Evolutionary conservation across 1,140 invertebrate genomes (phyloP), one percentile per base, ranked within the genome.

Genomic region (Temnothorax nylanderi): DNA sequence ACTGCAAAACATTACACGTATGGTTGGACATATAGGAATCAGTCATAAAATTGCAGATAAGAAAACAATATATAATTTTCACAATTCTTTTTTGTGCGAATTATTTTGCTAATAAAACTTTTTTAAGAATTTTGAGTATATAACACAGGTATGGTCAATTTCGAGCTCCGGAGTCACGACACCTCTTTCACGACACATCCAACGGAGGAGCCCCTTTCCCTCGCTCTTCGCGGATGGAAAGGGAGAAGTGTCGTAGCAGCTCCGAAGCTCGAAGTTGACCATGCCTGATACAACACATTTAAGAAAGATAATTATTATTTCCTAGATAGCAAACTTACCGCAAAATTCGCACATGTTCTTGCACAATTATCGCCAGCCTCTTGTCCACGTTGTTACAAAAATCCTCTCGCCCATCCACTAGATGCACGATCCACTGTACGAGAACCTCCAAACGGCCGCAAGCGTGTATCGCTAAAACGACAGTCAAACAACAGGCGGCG

Each of bases 401-500:
- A 32, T 85, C 86, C 18, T 65, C 54, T 3, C 85, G 41, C 3
- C 86, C 85, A 7, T 82, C 62, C 2, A 90, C 62, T n/a, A 91
- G 69, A 32, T 88, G 75, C 1, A 84, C 41, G 58, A 91, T 16
- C 88, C 86, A 87, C n/a, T 82, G 77, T 41, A 89, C 91, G 16
- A 94, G 18, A 13, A 94, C 89, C 32, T 92, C 74, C 4, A 94
- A 37, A 56, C 93, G 92, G 1, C 92, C 93, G 54, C 91, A 93
- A 32, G 87, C 88, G 64, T 94, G 94, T 8, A 90, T 86, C 0
- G 91, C 90, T 34, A 94, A 92, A 8, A 89, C 69, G 10, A 91
- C 91, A 0, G 86, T 90, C 4, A 94, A 56, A 41, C 88, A 89
- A 77, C 91, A 93, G 13, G 88, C 75, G 1, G 65, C 88, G 6